A percentile compares a stretch with the other conserved stretches of the same genome.
phyloP scores from a whole-genome alignment of 1,140 invertebrate species.

The Tachypleus tridentatus region DNA sequence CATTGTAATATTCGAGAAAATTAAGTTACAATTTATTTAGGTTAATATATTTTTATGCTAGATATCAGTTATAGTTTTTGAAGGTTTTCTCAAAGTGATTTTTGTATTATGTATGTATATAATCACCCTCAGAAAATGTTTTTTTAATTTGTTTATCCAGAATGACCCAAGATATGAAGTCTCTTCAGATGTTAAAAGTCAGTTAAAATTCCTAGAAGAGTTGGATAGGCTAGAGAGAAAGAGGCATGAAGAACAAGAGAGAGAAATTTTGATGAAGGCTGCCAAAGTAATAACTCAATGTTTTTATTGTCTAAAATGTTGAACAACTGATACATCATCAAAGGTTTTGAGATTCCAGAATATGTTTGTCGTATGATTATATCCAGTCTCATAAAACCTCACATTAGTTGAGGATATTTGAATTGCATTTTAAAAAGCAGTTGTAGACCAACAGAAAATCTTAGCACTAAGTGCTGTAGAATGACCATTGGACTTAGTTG shows the following conservation, averaged over 20 bases:
- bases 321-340: neutral
- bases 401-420: too few relatives aligned
- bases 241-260: conserved; percentile 81
- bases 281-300: conserved; percentile 57
- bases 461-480: too few relatives aligned
- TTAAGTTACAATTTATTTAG: conserved; percentile 1
- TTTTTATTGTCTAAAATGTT: conserved; percentile 2
- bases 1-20: too few relatives aligned
- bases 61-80: neutral
- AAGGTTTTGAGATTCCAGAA: too few relatives aligned
- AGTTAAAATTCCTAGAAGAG: conserved; percentile 91
- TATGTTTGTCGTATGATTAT: too few relatives aligned
- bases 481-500: too few relatives aligned
- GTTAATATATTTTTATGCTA: conserved; percentile 13
- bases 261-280: conserved; percentile 76
- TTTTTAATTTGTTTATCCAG: conserved; percentile 5
- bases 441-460: too few relatives aligned
- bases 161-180: conserved; percentile 55
- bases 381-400: too few relatives aligned
- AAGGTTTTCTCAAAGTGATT: conserved; percentile 3
- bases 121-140: too few relatives aligned
- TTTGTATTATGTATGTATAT: neutral
- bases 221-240: conserved; percentile 84
- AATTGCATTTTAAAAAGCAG: too few relatives aligned
- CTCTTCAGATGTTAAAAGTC: conserved; percentile 74